Evolutionary conservation across 2,113 vertebrate genomes (phyloP), one percentile per base, ranked within the genome.

Genomic region (Gulo gulo): DNA sequence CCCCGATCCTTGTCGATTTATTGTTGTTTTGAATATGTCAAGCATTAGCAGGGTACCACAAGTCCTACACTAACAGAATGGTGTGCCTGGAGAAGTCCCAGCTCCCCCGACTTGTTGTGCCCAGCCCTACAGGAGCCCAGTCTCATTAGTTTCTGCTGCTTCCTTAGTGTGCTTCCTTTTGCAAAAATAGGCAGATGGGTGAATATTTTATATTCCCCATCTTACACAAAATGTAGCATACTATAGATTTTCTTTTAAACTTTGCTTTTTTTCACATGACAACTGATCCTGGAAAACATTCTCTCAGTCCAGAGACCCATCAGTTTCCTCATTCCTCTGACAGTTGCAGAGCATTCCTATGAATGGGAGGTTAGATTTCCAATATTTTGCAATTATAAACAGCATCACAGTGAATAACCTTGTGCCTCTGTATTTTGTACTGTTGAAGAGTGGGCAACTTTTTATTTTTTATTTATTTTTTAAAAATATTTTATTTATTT

Each of bases 61-160:
- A 55, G 45, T 29, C 84, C 45, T 16, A 50, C n/a, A 6, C 26
- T 15, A 82, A 29, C 55, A 42, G 42, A 50, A 63, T 7, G 9
- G 21, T 4, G 0, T 15, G 36, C 42, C 71, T 36, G 39, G 76
- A 29, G 23, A 65, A 84, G 34, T 50, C 76, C 39, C 63, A 31
- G 0, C 12, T 16, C 34, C 47, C 3, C 34, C 10, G 3, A 1
- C 50, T 23, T 8, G 2, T 11, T 57, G 83, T 21, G 11, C n/a
- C 52, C 29, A 8, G 42, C 34, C 14, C 4, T 3, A 2, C 0
- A 26, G 6, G 24, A 71, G 14, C 36, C 69, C 20, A 36, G 15
- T 16, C 76, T 59, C 78, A 16, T 20, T 24, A 7, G 24, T 34
- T 65, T 78, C 47, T 21, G 73, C 23, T 50, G 79, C 59, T 83